Evolutionary conservation across 2,888 invertebrate species (phyloP).

Genomic region (Andrena camellia): DNA sequence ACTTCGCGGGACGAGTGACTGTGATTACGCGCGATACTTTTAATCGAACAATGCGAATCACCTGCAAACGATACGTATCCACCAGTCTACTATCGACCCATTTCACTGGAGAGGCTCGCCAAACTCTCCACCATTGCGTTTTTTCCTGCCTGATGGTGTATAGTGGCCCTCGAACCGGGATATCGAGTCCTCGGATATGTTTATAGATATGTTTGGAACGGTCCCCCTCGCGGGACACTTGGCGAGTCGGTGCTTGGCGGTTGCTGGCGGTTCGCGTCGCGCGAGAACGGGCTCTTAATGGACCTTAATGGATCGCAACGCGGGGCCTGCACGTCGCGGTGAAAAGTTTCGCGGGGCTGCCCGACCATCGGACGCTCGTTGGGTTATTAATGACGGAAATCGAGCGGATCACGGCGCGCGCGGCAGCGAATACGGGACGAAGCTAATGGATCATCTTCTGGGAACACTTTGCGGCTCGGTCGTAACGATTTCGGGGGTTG

Average conservation of each 20-base stretch:
- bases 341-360: constrained; percentile 37
- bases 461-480: constrained; percentile 7
- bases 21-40: not conserved
- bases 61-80: constrained; percentile 55
- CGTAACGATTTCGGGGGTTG: constrained; percentile 61
- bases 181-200: constrained; percentile 24
- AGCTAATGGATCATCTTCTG: constrained; percentile 29
- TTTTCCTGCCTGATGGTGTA: constrained; percentile 22
- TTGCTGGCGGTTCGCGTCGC: constrained; percentile 5
- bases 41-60: constrained; percentile 28
- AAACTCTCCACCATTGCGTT: constrained; percentile 30
- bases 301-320: constrained; percentile 43
- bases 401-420: constrained; percentile 22
- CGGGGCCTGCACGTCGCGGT: not conserved
- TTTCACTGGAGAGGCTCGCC: constrained; percentile 46
- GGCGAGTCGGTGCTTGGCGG: not conserved
- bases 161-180: constrained; percentile 25
- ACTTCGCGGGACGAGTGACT: not conserved
- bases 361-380: constrained; percentile 23
- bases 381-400: constrained; percentile 46
- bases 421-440: not conserved
- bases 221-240: not conserved
- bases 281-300: constrained; percentile 42
- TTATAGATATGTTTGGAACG: constrained; percentile 3
- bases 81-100: constrained; percentile 62